Evolutionary conservation across 64 coral and sea anemone species (phyloP), one percentile per base, ranked within the genome.

Genomic region (Actinia tenebrosa): DNA sequence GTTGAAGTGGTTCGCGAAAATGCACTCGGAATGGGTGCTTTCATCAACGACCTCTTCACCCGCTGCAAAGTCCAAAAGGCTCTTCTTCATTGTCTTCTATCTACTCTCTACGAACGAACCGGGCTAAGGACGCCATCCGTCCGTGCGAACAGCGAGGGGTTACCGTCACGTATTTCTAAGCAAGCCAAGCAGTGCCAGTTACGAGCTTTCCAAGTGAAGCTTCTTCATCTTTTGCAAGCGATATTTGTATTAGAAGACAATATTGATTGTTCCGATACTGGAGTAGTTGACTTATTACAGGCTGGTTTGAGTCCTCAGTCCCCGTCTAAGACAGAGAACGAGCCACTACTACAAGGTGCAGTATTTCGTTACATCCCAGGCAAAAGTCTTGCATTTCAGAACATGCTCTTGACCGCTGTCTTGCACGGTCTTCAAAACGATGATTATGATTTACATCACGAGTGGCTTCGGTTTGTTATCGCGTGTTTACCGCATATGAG

Each of bases 11-110:
- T 99, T 9, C 84, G 89, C 1, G 97, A 99, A 53, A 99, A 88
- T 53, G 93, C 90, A 14, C 86, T 80, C 60, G 97, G 93, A 44
- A 92, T 95, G 58, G 97, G 97, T 10, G 90, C 93, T 0, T 99
- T 95, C 60, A 92, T 99, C 5, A 95, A 87, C 77, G 97, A 99
- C 66, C 84, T 99, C 69, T 93, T 99, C 45, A 87, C 97, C 0
- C 97, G 97, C n/a, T 99, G 97, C 18, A 95, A 94, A 61, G 97
- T 99, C 18, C 97, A 99, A 68, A 99, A 99, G 61, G 97, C 97
- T 10, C 79, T 99, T 61, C 83, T 95, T 61, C 97, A 99, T 47
- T 99, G 97, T 60, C 86, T 99, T 26, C 78, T 92, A 23, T 90
- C 88, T 20, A 95, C 91, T 0, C 77, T 93, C 44, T 94, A 94